Base-by-base conservation (phyloP, 2,888 invertebrate species). In the Cataglyphis rosenhaueri region DNA sequence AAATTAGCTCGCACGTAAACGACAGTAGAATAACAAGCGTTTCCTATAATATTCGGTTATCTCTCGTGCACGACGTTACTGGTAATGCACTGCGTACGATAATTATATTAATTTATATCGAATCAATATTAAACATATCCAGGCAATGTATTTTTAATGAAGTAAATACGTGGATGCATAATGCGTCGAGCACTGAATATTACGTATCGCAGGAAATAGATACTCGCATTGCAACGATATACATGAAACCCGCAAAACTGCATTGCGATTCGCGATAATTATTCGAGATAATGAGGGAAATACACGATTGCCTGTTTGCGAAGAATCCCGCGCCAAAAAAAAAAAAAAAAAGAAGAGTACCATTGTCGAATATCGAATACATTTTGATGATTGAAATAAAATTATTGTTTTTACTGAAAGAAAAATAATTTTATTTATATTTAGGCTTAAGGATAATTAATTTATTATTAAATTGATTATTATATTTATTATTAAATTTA, bases 81-180 rank as follows among this genome's bases (percentile, higher is more conserved):
- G 73, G 59, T 71, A 71, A 71, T 71, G 59, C 78, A 70, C 35
- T 52, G 52, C 71, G 73, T 79, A 79, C 35, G 73, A 79, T 79
- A 79, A 79, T 79, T 79, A 59, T 71, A 79, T 79, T 79, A 79
- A 79, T 79, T 79, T 79, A 79, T 71, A 79, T 79, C 44, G 78
- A 79, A 79, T 79, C 78, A 79, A 79, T 79, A 79, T 79, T 79
- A 71, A 79, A 79, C 71, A 79, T 57, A 70, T 78, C 78, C 78
- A 44, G 73, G 71, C 71, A 79, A 71, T 79, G 59, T 79, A 79
- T 79, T 79, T 79, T 79, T 79, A 79, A 79, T 79, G 78, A 71
- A 79, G 78, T 71, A 79, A 79, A 79, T 79, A 79, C 78, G 73
- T 59, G 71, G 78, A 79, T 71, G 78, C 78, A 79, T 79, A 79